phyloP scores from a whole-genome alignment of 2,888 invertebrate species.

The Agonum fuliginosum region DNA sequence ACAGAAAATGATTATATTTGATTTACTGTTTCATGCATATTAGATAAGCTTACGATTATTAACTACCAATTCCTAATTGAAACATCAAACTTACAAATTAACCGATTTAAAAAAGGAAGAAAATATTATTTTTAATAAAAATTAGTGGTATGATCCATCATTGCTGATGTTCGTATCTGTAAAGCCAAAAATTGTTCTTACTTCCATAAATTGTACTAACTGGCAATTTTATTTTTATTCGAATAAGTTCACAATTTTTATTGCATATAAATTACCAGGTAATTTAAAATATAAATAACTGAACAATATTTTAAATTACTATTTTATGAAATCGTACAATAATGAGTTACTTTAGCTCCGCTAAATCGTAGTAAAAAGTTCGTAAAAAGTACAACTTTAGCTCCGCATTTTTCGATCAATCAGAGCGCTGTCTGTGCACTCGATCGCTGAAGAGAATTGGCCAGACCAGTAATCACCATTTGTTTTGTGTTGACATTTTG shows the following conservation, averaged over 20 bases:
- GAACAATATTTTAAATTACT: no score
- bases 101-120: constrained; percentile 15
- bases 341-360: no score
- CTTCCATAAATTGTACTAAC: background rate
- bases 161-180: constrained; percentile 30
- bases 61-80: constrained; percentile 3
- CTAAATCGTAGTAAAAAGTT: no score
- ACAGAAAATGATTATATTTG: background rate
- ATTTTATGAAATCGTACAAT: no score
- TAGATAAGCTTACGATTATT: background rate
- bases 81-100: constrained; percentile 45
- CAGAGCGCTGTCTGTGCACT: no score
- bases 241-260: background rate
- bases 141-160: constrained; percentile 19
- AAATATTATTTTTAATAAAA: background rate
- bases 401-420: no score
- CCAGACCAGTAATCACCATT: no score
- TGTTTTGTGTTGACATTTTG: no score
- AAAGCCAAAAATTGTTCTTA: constrained; percentile 22
- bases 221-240: no score
- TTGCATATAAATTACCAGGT: background rate
- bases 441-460: no score
- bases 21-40: background rate
- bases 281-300: background rate
- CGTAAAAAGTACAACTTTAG: no score